Evolutionary conservation across 2,797 vertebrate genomes (phyloP).

Genomic region (Lagocephalus sceleratus): DNA sequence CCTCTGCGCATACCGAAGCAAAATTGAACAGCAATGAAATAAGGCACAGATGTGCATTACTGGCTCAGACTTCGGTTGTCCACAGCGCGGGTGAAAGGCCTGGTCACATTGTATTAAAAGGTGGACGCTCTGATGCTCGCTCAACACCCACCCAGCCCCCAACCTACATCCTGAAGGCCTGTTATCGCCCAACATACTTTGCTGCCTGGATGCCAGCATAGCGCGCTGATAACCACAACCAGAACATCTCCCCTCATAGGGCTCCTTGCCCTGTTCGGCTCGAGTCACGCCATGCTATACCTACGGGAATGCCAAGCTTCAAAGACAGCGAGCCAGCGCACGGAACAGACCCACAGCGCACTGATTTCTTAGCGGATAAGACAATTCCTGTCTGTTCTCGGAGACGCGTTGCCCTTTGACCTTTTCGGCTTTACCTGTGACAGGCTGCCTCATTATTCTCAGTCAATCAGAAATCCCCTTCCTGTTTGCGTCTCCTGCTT

Average conservation of each 20-base stretch:
- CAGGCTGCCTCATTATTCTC: slow-evolving; percentile 65
- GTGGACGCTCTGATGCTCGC: slow-evolving; percentile 49
- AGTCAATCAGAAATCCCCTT: slow-evolving; percentile 60
- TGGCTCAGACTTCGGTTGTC: slow-evolving; percentile 71
- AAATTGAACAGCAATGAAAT: slow-evolving; percentile 77
- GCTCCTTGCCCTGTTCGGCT: slow-evolving; percentile 38
- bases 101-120: slow-evolving; percentile 57
- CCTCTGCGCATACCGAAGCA: slow-evolving; percentile 67
- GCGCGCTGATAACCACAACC: slow-evolving; percentile 69
- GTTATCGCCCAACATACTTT: slow-evolving; percentile 66
- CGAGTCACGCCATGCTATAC: slow-evolving; percentile 57
- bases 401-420: slow-evolving; percentile 61
- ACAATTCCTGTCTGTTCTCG: slow-evolving; percentile 57
- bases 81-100: slow-evolving; percentile 54
- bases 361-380: slow-evolving; percentile 59
- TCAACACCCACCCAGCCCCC: neutral
- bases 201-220: slow-evolving; percentile 61
- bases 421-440: slow-evolving; percentile 51
- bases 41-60: slow-evolving; percentile 77
- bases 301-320: slow-evolving; percentile 47
- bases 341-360: slow-evolving; percentile 33
- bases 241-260: slow-evolving; percentile 55
- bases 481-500: slow-evolving; percentile 47
- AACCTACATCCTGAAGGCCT: slow-evolving; percentile 33
- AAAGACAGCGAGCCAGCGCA: slow-evolving; percentile 40